These are phyloP conservation scores for Mus pahari DNA, from an alignment of 2,113 vertebrate genomes.

Conservation along the genomic window DNA sequence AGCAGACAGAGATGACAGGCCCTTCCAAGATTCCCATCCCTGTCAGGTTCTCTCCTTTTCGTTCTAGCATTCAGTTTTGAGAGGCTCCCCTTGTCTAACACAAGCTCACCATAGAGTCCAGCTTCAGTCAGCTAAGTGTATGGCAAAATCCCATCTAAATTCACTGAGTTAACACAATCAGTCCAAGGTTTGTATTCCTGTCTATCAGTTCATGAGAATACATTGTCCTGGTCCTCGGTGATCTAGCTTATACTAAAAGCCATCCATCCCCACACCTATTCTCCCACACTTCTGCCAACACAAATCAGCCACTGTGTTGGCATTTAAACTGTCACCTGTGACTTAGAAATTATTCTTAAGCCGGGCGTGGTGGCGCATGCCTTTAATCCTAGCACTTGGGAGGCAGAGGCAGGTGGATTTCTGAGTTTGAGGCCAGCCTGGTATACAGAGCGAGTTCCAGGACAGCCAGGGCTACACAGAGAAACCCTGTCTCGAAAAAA, in stretches of 20 bases:
- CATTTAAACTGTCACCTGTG: neutral
- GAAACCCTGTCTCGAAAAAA: too few relatives aligned
- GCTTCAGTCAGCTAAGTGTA: neutral
- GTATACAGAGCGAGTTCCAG: too few relatives aligned
- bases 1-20: neutral
- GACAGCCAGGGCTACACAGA: too few relatives aligned
- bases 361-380: too few relatives aligned
- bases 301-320: neutral
- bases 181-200: neutral
- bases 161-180: neutral
- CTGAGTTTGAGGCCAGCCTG: too few relatives aligned
- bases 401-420: too few relatives aligned
- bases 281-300: neutral
- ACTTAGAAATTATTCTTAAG: neutral
- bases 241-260: neutral
- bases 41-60: neutral
- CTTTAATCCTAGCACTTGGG: too few relatives aligned
- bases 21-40: neutral
- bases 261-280: neutral
- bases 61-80: neutral
- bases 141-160: neutral
- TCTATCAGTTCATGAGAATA: conserved; percentile 13
- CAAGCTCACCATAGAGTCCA: neutral
- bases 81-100: conserved; percentile 1
- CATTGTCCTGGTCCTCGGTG: neutral